Conservation (phyloP, 2,113 vertebrate species). For the Cynoglossus semilaevis region DNA sequence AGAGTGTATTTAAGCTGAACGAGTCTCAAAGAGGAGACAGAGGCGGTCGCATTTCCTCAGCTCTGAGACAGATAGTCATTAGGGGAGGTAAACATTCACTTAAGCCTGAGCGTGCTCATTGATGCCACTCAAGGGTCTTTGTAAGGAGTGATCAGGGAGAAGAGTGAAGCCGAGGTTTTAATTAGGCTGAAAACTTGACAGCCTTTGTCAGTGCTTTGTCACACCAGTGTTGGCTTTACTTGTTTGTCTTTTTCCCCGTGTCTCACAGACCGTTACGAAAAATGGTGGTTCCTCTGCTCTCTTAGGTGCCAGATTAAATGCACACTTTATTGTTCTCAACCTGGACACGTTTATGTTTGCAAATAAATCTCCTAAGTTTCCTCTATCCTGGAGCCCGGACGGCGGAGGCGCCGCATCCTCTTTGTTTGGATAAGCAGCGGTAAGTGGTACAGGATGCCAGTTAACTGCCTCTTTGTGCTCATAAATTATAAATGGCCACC, state of each 20-base stretch:
- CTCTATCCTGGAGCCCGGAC: constrained; percentile 3
- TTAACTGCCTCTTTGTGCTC: neutral
- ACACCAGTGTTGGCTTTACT: constrained; percentile 17
- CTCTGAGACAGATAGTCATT: constrained; percentile 71
- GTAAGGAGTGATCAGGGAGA: constrained; percentile 66
- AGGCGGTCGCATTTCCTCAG: constrained; percentile 60
- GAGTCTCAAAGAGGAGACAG: constrained; percentile 26
- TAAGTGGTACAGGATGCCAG: constrained; percentile 12
- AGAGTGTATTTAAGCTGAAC: constrained; percentile 32
- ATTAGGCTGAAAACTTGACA: constrained; percentile 73
- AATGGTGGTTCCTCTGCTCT: constrained; percentile 11
- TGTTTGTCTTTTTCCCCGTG: neutral
- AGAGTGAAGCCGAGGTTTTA: constrained; percentile 72
- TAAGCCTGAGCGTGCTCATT: constrained; percentile 66
- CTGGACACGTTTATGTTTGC: constrained; percentile 4
- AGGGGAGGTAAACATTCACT: constrained; percentile 76
- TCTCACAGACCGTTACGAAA: neutral
- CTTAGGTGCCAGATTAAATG: constrained; percentile 10
- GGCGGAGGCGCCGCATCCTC: constrained; percentile 4
- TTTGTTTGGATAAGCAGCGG: constrained; percentile 18
- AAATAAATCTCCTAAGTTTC: constrained; percentile 15
- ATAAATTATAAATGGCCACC: constrained; percentile 13
- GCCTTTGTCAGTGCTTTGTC: constrained; percentile 62
- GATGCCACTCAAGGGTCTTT: constrained; percentile 68
- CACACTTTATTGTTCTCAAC: too few relatives aligned